phyloP scores from a whole-genome alignment of 2,888 invertebrate genomes.

The Acleris cristana region DNA sequence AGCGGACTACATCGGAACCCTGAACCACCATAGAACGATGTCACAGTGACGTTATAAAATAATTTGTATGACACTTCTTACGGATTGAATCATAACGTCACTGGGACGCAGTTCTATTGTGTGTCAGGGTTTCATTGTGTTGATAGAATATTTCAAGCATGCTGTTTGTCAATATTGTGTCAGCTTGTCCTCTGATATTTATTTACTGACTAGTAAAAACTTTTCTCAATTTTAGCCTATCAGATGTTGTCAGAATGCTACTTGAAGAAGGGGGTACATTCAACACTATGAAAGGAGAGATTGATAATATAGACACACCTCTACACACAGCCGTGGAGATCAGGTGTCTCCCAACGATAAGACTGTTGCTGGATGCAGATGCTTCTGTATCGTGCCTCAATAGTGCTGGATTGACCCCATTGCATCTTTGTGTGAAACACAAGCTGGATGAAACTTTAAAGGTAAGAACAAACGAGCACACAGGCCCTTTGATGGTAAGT shows the following conservation, averaged over 20 bases:
- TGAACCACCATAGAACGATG: no score
- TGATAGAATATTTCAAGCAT: no score
- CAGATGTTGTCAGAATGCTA: constrained; percentile 24
- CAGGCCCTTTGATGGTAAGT: no score
- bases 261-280: constrained; percentile 34
- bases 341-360: constrained; percentile 49
- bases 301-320: constrained; percentile 46
- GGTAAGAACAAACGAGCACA: constrained; percentile 28
- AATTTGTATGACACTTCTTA: no score
- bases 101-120: no score
- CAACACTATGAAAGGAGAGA: constrained; percentile 26
- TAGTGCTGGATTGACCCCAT: constrained; percentile 52
- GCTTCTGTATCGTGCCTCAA: constrained; percentile 40
- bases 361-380: constrained; percentile 33
- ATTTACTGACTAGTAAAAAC: no score
- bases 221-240: constrained; percentile 12
- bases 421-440: constrained; percentile 53
- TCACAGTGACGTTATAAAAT: no score
- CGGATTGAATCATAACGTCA: no score
- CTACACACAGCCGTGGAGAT: constrained; percentile 59
- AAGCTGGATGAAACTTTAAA: constrained; percentile 46
- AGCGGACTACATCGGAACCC: no score
- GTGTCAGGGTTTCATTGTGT: no score
- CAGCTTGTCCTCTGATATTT: no score
- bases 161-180: no score